These are phyloP conservation scores for Neodon shergylaensis DNA, from an alignment of 2,113 vertebrate genomes.

Conservation along the genomic window DNA sequence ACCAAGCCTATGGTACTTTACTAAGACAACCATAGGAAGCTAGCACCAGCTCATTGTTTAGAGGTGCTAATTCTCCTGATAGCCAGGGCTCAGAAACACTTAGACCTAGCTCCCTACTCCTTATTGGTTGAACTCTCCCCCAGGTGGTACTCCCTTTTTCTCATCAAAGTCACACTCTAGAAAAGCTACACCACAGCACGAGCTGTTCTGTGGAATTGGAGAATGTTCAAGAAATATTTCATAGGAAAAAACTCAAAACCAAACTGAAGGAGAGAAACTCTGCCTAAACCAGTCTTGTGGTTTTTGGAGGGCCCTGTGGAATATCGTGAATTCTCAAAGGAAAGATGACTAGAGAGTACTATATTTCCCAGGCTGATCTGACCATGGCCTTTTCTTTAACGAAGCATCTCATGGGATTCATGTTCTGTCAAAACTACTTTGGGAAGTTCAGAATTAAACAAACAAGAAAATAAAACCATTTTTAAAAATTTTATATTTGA, in stretches of 20 bases:
- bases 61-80: not conserved
- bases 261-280: not conserved
- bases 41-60: not conserved
- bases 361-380: slow-evolving; percentile 27
- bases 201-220: not conserved
- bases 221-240: slow-evolving; percentile 27
- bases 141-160: not conserved
- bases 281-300: not conserved
- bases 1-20: not conserved
- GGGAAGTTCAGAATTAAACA: slow-evolving; percentile 13
- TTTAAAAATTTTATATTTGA: not conserved
- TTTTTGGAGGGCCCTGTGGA: not conserved
- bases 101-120: not conserved
- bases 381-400: not conserved
- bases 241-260: not conserved
- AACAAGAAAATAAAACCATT: not conserved
- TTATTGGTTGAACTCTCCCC: not conserved
- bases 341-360: not conserved
- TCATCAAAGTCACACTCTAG: not conserved
- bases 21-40: not conserved
- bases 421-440: not conserved
- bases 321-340: not conserved
- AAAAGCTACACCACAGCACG: not conserved
- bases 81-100: not conserved
- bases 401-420: not conserved